Evolutionary conservation across 2,113 vertebrate genomes (phyloP).

Genomic region (Microcebus murinus): DNA sequence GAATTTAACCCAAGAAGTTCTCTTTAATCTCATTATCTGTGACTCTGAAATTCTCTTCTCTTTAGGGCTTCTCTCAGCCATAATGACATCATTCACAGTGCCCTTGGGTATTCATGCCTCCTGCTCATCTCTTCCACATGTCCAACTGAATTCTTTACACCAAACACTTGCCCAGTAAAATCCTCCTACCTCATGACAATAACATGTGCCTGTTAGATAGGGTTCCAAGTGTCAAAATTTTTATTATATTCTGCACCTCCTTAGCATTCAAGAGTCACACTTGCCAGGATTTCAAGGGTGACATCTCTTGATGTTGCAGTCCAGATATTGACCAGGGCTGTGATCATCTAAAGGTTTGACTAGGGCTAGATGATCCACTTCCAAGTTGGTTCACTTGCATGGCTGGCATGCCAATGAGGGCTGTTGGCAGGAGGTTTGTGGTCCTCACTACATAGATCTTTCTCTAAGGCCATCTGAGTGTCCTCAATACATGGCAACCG

Average conservation of each 20-base stretch:
- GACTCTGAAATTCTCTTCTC: neutral
- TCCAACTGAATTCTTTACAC: neutral
- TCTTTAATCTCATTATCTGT: conserved; percentile 41
- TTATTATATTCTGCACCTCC: neutral
- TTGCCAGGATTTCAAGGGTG: neutral
- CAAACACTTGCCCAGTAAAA: neutral
- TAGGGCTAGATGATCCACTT: neutral
- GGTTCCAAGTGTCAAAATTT: neutral
- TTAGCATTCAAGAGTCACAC: neutral
- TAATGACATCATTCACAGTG: neutral
- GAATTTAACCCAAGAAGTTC: conserved; percentile 10
- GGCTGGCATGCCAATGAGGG: no score
- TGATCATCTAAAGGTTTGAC: neutral
- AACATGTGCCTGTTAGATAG: neutral
- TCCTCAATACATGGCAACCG: neutral
- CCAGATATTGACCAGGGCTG: neutral
- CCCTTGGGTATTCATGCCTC: neutral
- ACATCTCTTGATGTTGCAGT: neutral
- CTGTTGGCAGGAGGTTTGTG: neutral
- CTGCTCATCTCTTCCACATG: neutral
- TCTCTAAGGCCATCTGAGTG: neutral
- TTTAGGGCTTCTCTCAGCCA: neutral
- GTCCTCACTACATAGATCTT: neutral
- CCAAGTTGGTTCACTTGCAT: neutral
- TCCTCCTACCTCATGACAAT: neutral